phyloP scores from a whole-genome alignment of 2,888 invertebrate species.

The Resseliella maxima region DNA sequence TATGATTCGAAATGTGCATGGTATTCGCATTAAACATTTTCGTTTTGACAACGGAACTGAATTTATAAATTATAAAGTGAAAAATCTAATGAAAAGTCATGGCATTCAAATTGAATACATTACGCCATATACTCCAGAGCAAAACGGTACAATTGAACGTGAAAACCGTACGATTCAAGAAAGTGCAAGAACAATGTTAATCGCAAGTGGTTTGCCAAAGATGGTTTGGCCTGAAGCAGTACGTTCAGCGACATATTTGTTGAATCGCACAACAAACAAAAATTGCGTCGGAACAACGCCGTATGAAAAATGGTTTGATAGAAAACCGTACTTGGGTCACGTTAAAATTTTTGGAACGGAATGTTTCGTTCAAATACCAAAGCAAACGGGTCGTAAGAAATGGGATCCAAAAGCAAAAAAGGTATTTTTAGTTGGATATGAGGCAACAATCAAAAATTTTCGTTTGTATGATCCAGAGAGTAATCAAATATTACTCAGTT shows the following conservation, averaged over 20 bases:
- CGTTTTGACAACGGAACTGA: slow-evolving; percentile 57
- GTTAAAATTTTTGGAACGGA: background rate
- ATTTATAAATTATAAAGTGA: slow-evolving; percentile 55
- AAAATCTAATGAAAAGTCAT: background rate
- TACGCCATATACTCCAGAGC: slow-evolving; percentile 60
- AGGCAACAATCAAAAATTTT: background rate
- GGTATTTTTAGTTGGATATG: background rate
- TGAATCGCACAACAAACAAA: slow-evolving; percentile 58
- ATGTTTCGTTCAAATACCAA: background rate
- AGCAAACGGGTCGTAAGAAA: slow-evolving; percentile 8
- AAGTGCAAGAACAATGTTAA: slow-evolving; percentile 60
- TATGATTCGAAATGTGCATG: background rate
- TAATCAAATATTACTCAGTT: background rate
- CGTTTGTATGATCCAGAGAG: background rate
- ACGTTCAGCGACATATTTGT: slow-evolving; percentile 60
- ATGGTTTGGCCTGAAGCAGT: slow-evolving; percentile 61
- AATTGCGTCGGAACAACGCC: background rate
- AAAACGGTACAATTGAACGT: slow-evolving; percentile 61
- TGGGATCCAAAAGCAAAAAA: background rate
- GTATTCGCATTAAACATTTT: background rate
- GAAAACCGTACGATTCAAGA: slow-evolving; percentile 61
- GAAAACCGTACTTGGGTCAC: slow-evolving; percentile 5
- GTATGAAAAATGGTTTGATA: background rate
- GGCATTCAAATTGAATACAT: slow-evolving; percentile 46
- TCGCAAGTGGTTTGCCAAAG: slow-evolving; percentile 59